phyloP scores from a whole-genome alignment of 1,140 invertebrate species.

The Eufriesea mexicana region DNA sequence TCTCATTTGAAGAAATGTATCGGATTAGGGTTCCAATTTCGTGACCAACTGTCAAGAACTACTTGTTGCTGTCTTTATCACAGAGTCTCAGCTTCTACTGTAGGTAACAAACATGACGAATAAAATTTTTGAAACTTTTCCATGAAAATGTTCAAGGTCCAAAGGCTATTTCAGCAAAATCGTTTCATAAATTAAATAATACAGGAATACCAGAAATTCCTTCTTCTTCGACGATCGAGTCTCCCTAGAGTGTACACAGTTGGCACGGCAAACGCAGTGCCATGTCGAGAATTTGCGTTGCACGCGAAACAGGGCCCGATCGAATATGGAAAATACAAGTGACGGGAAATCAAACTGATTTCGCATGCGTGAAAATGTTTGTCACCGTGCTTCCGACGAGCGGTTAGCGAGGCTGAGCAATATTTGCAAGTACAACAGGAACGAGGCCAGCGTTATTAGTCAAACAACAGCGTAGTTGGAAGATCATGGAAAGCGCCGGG shows the following conservation, averaged over 20 bases:
- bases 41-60: background rate
- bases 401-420: conserved; percentile 5
- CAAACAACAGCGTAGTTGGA: background rate
- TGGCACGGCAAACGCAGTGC: too few relatives aligned
- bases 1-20: too few relatives aligned
- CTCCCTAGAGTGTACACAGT: background rate
- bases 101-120: background rate
- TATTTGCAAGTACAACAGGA: conserved; percentile 48
- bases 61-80: background rate
- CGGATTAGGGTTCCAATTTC: too few relatives aligned
- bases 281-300: background rate
- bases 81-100: too few relatives aligned
- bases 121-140: background rate
- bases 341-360: conserved; percentile 45
- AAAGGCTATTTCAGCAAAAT: too few relatives aligned
- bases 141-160: too few relatives aligned
- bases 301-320: conserved; percentile 1
- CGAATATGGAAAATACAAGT: conserved; percentile 41
- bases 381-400: conserved; percentile 13
- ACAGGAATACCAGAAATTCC: too few relatives aligned
- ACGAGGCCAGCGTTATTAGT: conserved; percentile 28
- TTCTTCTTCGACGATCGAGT: too few relatives aligned
- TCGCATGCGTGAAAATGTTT: conserved; percentile 49
- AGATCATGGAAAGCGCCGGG: background rate
- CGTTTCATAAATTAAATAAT: background rate